Evolutionary conservation across 2,888 invertebrate genomes (phyloP).

Genomic region (Arctia plantaginis): DNA sequence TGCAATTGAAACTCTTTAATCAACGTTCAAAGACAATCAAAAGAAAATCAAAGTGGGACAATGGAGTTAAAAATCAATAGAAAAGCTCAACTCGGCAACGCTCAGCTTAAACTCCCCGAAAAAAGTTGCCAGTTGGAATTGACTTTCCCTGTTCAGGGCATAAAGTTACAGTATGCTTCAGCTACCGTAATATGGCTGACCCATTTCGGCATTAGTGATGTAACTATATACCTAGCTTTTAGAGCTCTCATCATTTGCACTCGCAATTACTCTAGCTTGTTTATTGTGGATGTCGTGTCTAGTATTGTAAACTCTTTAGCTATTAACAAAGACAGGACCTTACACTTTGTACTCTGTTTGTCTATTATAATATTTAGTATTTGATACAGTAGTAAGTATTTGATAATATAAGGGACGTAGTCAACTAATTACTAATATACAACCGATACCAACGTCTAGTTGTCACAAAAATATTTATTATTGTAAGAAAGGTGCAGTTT

Average conservation of each 20-base stretch:
- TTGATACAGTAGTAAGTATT: not conserved
- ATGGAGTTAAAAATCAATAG: constrained; percentile 62
- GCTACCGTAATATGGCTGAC: constrained; percentile 60
- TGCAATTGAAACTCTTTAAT: constrained; percentile 39
- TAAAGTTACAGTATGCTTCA: constrained; percentile 67
- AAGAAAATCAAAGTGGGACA: constrained; percentile 53
- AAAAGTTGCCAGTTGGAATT: constrained; percentile 77
- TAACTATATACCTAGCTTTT: constrained; percentile 31
- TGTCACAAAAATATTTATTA: not conserved
- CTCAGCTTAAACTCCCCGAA: constrained; percentile 58
- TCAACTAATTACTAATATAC: not conserved
- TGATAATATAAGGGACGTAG: not conserved
- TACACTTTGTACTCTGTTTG: not conserved
- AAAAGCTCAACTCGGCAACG: constrained; percentile 60
- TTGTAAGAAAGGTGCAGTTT: no score
- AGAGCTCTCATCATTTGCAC: constrained; percentile 23
- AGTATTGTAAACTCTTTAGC: not conserved
- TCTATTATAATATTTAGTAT: not conserved
- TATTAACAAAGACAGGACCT: not conserved
- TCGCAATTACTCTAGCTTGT: not conserved
- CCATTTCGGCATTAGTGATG: constrained; percentile 55
- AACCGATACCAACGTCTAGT: not conserved
- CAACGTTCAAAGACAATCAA: constrained; percentile 43
- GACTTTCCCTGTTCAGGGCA: constrained; percentile 77
- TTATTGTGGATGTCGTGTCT: not conserved